Base-by-base conservation (phyloP, 2,113 vertebrate species). In the Pygathrix nemaeus region DNA sequence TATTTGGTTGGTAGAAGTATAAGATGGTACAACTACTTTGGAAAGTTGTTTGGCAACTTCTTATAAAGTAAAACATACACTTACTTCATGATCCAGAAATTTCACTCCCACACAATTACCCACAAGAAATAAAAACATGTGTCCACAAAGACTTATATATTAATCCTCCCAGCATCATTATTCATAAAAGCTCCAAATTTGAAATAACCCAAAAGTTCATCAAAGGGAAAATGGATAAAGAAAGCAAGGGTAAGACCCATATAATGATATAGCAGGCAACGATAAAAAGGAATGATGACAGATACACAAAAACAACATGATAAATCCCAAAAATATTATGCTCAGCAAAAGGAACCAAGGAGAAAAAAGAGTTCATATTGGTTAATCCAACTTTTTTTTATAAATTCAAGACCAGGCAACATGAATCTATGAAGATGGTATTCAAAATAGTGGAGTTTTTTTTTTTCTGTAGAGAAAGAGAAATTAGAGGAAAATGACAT, bases 251-350 rank as follows among this genome's bases (percentile, higher is more conserved):
- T 64, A 64, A 7, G 27, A 85, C 2, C 21, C 35, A 18, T 5
- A 25, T 0, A 2, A 40, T 13, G 8, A 35, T n/a, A n/a, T 13
- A 78, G 5, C 18, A 50, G 0, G 0, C 30, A 85, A n/a, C 3
- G 7, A 55, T 45, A 6, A 48, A 90, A 43, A 75, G 18, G 20
- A 50, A 50, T 8, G 12, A 35, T 9, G 5, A 9, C 38, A 59
- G 6, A 27, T 48, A 25, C 8, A 55, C 48, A 76, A 43, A 18
- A 57, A 21, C 32, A 48, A 38, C 70, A 50, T 21, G 35, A 70
- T 38, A 84, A 76, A 75, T 48, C 23, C 59, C 6, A 1, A 25
- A 94, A 80, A 81, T 17, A 23, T 18, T 20, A 25, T 10, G 23
- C 48, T 32, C 83, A 78, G 18, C 38, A 81, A 57, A 84, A 66